Evolutionary conservation across 2,888 invertebrate species (phyloP).

Genomic region (Caenorhabditis doughertyi): DNA sequence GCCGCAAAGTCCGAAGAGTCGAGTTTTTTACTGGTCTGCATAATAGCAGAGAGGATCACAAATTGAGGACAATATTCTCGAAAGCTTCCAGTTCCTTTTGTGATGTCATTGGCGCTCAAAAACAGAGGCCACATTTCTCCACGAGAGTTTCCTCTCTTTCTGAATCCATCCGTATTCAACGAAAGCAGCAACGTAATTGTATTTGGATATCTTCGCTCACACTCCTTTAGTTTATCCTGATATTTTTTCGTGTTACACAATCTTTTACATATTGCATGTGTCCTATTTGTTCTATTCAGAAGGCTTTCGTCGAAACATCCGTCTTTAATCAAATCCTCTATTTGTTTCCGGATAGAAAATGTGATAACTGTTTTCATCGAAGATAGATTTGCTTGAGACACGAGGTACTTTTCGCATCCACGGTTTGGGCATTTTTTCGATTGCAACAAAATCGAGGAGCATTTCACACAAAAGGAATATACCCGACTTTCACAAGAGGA

Average conservation of each 20-base stretch:
- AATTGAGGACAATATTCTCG: neutral
- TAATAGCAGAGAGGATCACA: neutral
- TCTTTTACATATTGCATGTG: neutral
- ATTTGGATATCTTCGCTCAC: neutral
- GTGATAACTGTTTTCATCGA: neutral
- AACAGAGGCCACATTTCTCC: slow-evolving; percentile 17
- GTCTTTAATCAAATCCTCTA: neutral
- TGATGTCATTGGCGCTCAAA: neutral
- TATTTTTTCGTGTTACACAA: slow-evolving; percentile 11
- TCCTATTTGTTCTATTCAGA: neutral
- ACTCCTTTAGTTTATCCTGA: neutral
- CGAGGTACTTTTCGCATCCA: neutral
- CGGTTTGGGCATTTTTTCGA: neutral
- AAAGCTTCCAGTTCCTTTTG: neutral
- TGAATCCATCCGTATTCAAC: slow-evolving; percentile 21
- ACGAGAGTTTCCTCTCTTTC: neutral
- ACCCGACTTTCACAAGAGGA: neutral
- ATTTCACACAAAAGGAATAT: slow-evolving; percentile 1
- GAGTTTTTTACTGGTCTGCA: neutral
- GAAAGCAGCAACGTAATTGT: slow-evolving; percentile 1
- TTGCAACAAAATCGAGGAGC: neutral
- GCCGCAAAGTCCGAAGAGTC: neutral
- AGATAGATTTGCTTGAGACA: neutral
- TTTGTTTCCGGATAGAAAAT: neutral
- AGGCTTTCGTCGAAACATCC: neutral